A percentile compares a stretch with the other conserved stretches of the same genome.
phyloP scores from a whole-genome alignment of 2,797 vertebrate species.

The Oreochromis mossambicus region DNA sequence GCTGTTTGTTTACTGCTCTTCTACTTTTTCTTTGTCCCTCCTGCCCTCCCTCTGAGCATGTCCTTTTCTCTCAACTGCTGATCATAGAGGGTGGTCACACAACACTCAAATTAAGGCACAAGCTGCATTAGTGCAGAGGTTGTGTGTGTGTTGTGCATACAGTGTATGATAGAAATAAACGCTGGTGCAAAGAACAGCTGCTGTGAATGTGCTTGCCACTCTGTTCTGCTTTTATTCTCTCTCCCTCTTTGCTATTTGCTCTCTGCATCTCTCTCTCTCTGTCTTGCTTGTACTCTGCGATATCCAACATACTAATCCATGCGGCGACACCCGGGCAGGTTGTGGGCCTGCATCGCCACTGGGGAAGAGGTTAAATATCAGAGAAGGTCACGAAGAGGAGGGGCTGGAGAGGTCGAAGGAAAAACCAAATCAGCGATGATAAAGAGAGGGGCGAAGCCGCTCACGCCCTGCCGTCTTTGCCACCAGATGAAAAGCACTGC shows the following conservation, averaged over 20 bases:
- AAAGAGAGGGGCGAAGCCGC: constrained; percentile 16
- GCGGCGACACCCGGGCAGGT: constrained; percentile 53
- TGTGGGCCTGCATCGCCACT: constrained; percentile 58
- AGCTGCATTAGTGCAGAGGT: constrained; percentile 12
- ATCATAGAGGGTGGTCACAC: constrained; percentile 45
- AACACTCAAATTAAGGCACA: constrained; percentile 49
- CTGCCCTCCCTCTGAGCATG: constrained; percentile 40
- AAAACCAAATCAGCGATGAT: constrained; percentile 53
- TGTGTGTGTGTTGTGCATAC: background rate
- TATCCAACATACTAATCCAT: constrained; percentile 55
- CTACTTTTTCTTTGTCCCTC: constrained; percentile 38
- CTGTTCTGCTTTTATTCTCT: constrained; percentile 7
- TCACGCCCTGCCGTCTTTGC: constrained; percentile 31
- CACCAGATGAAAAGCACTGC: background rate
- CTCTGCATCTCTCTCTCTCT: constrained; percentile 6
- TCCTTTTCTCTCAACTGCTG: constrained; percentile 54
- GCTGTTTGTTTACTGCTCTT: constrained; percentile 55
- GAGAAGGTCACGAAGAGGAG: constrained; percentile 76
- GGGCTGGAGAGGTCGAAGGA: constrained; percentile 43
- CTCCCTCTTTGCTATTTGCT: constrained; percentile 13
- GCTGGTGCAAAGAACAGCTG: constrained; percentile 37
- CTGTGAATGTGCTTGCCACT: constrained; percentile 27
- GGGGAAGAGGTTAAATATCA: constrained; percentile 81
- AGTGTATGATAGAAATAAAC: constrained; percentile 30
- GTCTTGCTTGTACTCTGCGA: constrained; percentile 24